These are phyloP conservation scores for Streptopelia turtur DNA, from an alignment of 2,797 vertebrate genomes.

Conservation along the genomic window DNA sequence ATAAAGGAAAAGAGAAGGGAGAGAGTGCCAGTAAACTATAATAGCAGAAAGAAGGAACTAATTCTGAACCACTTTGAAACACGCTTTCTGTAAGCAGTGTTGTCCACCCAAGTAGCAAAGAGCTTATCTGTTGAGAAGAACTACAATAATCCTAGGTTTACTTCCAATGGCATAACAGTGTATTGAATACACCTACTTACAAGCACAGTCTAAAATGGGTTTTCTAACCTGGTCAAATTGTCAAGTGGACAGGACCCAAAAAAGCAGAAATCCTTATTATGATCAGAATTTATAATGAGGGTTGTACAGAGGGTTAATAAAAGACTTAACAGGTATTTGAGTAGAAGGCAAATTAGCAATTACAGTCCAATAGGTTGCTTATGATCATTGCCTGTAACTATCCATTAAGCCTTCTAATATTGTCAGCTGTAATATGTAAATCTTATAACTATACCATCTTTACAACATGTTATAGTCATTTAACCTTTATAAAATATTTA, in stretches of 20 bases:
- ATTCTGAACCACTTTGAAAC: constrained; percentile 31
- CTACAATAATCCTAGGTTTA: background rate
- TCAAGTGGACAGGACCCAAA: background rate
- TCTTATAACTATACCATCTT: background rate
- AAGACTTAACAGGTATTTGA: background rate
- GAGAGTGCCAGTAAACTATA: background rate
- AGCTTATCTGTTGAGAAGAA: background rate
- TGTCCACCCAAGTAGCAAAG: background rate
- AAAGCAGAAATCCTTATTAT: background rate
- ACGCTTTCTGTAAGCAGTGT: background rate
- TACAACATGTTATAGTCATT: background rate
- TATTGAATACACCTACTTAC: background rate
- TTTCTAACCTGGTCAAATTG: background rate
- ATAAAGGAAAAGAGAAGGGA: constrained; percentile 21
- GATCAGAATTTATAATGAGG: background rate
- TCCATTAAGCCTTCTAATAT: background rate
- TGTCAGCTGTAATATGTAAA: background rate
- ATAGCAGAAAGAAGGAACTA: constrained; percentile 10
- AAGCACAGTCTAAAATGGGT: background rate
- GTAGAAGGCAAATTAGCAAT: background rate
- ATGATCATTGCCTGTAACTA: background rate
- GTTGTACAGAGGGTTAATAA: background rate
- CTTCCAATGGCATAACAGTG: background rate
- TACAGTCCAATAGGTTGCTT: background rate
- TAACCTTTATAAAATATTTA: constrained; percentile 29